Percentiles rank a stretch among this genome's conserved stretches.
phyloP scores from a whole-genome alignment of 2,113 vertebrate genomes.

The Carassius gibelio region DNA sequence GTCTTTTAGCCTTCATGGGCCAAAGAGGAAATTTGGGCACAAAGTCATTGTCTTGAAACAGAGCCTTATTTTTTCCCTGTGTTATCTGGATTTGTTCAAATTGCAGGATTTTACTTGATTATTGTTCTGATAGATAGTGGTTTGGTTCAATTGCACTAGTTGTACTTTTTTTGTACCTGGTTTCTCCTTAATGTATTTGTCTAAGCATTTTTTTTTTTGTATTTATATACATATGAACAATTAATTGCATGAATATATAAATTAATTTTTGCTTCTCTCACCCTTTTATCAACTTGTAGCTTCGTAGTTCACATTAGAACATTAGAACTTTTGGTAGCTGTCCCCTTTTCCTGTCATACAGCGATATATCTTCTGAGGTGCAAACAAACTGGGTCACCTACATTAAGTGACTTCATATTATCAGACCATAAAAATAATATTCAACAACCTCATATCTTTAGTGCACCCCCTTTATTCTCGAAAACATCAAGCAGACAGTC shows the following conservation, averaged over 20 bases:
- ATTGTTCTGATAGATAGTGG: background rate
- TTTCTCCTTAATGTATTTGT: too few species aligned
- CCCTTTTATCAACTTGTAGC: background rate
- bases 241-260: background rate
- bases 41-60: background rate
- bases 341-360: conserved; percentile 40
- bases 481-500: background rate
- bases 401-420: conserved; percentile 30
- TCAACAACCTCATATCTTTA: background rate
- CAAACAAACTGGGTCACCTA: conserved; percentile 58
- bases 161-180: background rate
- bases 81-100: background rate
- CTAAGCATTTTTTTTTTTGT: background rate
- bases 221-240: background rate
- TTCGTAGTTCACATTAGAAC: conserved; percentile 33
- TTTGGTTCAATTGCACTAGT: background rate
- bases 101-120: background rate
- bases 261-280: background rate
- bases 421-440: conserved; percentile 28
- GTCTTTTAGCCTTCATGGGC: background rate
- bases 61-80: background rate
- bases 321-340: background rate
- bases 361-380: conserved; percentile 40
- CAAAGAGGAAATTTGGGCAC: background rate
- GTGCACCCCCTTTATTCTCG: background rate